Percentiles rank a stretch among this genome's conserved stretches.
Evolutionary conservation across 2,113 vertebrate genomes (phyloP).

Genomic region (Colistium nudipinnis): DNA sequence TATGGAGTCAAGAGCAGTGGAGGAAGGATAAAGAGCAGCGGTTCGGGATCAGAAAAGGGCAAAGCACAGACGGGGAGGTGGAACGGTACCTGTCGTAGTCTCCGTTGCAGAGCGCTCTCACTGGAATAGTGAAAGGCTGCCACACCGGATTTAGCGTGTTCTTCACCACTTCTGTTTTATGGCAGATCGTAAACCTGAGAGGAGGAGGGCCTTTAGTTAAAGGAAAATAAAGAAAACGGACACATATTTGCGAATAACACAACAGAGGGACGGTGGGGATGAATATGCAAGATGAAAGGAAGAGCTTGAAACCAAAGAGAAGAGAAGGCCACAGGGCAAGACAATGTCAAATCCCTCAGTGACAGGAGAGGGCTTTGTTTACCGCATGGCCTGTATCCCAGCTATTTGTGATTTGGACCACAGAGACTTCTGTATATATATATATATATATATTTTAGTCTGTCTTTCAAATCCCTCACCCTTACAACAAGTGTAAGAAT

Average conservation of each 20-base stretch:
- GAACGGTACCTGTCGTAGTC: conserved; percentile 77
- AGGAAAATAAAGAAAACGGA: conserved; percentile 1
- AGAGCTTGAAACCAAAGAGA: conserved; percentile 5
- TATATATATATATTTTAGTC: conserved; percentile 46
- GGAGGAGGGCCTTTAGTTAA: conserved; percentile 9
- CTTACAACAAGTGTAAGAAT: conserved; percentile 27
- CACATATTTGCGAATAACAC: conserved; percentile 32
- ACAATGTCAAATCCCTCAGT: conserved; percentile 15
- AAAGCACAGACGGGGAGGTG: neutral
- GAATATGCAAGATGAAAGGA: conserved; percentile 39
- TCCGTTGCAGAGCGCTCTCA: conserved; percentile 78
- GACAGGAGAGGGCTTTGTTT: conserved; percentile 38
- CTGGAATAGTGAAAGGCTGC: conserved; percentile 78
- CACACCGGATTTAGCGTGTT: conserved; percentile 80
- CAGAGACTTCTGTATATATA: conserved; percentile 46
- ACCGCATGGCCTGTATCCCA: conserved; percentile 35
- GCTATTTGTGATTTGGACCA: conserved; percentile 39
- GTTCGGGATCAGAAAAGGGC: neutral
- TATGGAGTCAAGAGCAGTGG: neutral
- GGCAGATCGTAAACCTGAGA: conserved; percentile 79
- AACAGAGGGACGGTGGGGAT: neutral
- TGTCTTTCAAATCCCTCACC: conserved; percentile 23
- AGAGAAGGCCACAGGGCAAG: neutral
- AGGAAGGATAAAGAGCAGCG: conserved; percentile 6
- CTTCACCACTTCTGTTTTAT: conserved; percentile 81